Percentiles rank a stretch among this genome's conserved stretches.
phyloP scores from a whole-genome alignment of 2,113 vertebrate genomes.

The Gallinago paraguaiae region DNA sequence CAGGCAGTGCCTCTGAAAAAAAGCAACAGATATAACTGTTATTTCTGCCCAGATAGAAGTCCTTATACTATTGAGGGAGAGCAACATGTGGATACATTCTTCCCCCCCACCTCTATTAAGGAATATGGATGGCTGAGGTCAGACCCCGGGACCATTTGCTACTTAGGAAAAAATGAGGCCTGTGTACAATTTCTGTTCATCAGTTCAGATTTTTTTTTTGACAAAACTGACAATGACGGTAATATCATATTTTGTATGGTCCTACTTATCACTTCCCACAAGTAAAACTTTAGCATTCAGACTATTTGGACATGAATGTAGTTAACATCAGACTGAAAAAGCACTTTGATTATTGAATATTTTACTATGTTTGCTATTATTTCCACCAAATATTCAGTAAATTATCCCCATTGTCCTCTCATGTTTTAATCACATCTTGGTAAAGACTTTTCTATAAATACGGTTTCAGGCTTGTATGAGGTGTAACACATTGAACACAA shows the following conservation, averaged over 20 bases:
- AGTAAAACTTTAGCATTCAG: not conserved
- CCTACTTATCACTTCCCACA: not conserved
- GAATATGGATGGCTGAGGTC: not conserved
- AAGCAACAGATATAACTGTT: too few relatives aligned
- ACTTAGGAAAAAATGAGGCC: not conserved
- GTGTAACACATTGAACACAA: not conserved
- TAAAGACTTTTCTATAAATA: not conserved
- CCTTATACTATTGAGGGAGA: not conserved
- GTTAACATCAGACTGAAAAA: not conserved
- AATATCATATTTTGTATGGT: not conserved
- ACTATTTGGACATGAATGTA: not conserved
- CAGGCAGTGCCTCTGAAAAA: not conserved
- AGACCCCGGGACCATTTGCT: not conserved
- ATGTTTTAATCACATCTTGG: not conserved
- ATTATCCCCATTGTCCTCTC: not conserved
- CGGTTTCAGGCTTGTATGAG: not conserved
- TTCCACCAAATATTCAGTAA: not conserved
- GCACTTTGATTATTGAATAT: not conserved
- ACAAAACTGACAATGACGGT: not conserved
- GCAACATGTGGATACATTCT: not conserved
- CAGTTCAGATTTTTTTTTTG: not conserved
- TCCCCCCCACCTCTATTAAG: not conserved
- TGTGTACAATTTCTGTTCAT: not conserved
- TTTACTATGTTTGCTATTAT: not conserved
- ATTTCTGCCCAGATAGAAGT: not conserved